A percentile compares a stretch with the other conserved stretches of the same genome.
Evolutionary conservation across 1,140 invertebrate genomes (phyloP).

Genomic region (Limonius californicus): DNA sequence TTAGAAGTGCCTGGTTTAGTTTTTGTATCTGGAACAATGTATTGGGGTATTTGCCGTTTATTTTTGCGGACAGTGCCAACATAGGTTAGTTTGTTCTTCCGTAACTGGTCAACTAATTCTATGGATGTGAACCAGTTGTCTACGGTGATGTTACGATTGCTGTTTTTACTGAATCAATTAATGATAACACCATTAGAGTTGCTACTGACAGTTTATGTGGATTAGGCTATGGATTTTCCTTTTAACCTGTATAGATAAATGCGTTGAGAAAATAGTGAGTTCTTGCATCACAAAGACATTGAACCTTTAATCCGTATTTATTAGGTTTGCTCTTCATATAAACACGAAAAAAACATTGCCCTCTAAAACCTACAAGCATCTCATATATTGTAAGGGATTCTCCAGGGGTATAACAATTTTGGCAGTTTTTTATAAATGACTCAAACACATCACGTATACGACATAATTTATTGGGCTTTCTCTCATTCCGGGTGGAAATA

Average conservation of each 20-base stretch:
- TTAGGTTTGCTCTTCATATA: constrained; percentile 49
- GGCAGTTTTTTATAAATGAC: constrained; percentile 31
- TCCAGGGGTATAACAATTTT: constrained; percentile 30
- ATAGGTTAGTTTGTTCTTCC: constrained; percentile 40
- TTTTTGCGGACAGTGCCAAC: constrained; percentile 16
- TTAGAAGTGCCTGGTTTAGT: constrained; percentile 19
- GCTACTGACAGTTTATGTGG: constrained; percentile 33
- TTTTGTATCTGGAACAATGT: constrained; percentile 14
- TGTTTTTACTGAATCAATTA: constrained; percentile 37
- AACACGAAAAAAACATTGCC: constrained; percentile 43
- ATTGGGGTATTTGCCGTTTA: constrained; percentile 12
- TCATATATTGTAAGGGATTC: constrained; percentile 41
- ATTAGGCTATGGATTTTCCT: constrained; percentile 27
- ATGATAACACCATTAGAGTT: constrained; percentile 25
- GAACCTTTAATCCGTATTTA: constrained; percentile 50
- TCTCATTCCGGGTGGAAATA: background rate
- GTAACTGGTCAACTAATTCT: constrained; percentile 37
- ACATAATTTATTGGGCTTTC: background rate
- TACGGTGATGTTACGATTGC: constrained; percentile 39
- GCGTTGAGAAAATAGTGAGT: constrained; percentile 40
- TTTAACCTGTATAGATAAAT: constrained; percentile 42
- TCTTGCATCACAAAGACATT: constrained; percentile 37
- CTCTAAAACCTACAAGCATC: constrained; percentile 46
- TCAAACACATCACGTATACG: constrained; percentile 17
- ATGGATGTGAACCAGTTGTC: constrained; percentile 47